Percentiles rank a stretch among this genome's conserved stretches.
These are phyloP conservation scores for Drosophila testacea DNA, from an alignment of 2,888 invertebrate species.

Conservation along the genomic window DNA sequence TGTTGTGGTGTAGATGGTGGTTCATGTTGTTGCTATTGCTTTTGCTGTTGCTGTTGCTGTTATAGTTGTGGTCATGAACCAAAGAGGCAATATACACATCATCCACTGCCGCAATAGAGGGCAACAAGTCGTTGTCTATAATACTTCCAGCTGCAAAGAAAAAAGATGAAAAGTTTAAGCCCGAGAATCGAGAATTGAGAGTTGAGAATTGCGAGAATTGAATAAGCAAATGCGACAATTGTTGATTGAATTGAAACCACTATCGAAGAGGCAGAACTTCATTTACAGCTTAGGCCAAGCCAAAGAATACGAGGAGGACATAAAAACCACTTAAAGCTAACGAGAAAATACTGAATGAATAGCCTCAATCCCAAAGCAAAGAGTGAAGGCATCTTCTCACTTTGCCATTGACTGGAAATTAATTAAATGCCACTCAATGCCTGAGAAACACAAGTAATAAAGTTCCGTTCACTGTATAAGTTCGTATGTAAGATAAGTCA, in stretches of 20 bases:
- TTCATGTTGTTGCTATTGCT: conserved; percentile 35
- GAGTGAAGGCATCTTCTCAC: conserved; percentile 1
- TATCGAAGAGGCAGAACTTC: conserved; percentile 33
- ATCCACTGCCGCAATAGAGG: conserved; percentile 62
- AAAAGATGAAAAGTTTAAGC: conserved; percentile 17
- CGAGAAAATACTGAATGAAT: conserved; percentile 20
- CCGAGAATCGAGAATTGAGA: conserved; percentile 14
- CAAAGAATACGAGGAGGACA: not conserved
- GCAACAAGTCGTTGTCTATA: conserved; percentile 68
- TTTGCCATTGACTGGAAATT: conserved; percentile 64
- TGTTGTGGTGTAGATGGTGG: conserved; percentile 52
- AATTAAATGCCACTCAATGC: conserved; percentile 78
- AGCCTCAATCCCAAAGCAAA: conserved; percentile 7
- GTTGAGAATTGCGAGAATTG: conserved; percentile 26
- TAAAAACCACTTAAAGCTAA: conserved; percentile 42
- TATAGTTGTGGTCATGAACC: conserved; percentile 61
- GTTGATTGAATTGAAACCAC: conserved; percentile 56
- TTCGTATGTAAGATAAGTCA: conserved; percentile 30
- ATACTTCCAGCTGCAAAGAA: conserved; percentile 44
- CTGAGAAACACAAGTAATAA: conserved; percentile 28
- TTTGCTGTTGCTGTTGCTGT: conserved; percentile 36
- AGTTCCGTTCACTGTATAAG: conserved; percentile 20
- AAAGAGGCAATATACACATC: conserved; percentile 75
- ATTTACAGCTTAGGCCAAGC: conserved; percentile 50
- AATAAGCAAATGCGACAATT: conserved; percentile 50